phyloP scores from a whole-genome alignment of 2,888 invertebrate genomes.

The Melipona beecheii region DNA sequence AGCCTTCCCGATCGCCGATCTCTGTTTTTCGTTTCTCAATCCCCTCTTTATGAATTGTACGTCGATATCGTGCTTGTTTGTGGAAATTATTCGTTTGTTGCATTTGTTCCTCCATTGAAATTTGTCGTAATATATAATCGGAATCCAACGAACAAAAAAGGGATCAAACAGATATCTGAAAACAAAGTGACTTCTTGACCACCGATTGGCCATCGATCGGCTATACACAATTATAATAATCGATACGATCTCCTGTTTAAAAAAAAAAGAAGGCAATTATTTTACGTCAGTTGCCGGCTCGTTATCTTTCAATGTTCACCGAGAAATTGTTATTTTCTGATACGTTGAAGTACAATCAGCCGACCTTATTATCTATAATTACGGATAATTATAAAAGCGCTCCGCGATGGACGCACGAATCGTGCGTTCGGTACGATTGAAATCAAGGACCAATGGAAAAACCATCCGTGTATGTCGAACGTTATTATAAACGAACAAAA shows the following conservation, averaged over 20 bases:
- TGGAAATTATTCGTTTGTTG: neutral
- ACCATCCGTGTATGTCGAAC: conserved; percentile 16
- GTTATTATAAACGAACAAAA: conserved; percentile 35
- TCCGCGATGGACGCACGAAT: neutral
- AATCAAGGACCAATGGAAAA: conserved; percentile 20
- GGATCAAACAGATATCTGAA: neutral
- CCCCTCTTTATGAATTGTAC: conserved; percentile 12
- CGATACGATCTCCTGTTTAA: conserved; percentile 22
- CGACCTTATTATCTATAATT: conserved; percentile 47
- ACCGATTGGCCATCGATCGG: conserved; percentile 13
- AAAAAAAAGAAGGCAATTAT: conserved; percentile 32
- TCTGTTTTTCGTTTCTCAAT: conserved; percentile 7
- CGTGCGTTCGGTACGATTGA: conserved; percentile 33
- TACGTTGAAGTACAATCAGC: conserved; percentile 23
- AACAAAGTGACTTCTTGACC: conserved; percentile 18
- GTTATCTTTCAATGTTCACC: conserved; percentile 40
- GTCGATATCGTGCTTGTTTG: neutral
- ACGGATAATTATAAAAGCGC: conserved; percentile 26
- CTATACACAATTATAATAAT: conserved; percentile 24
- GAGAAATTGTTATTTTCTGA: conserved; percentile 23
- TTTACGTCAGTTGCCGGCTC: conserved; percentile 11
- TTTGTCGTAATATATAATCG: neutral
- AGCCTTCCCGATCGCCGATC: conserved; percentile 16
- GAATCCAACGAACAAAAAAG: neutral
- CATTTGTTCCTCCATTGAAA: too few species aligned